phyloP scores from a whole-genome alignment of 1,140 invertebrate species.

The Cryptotermes secundus region DNA sequence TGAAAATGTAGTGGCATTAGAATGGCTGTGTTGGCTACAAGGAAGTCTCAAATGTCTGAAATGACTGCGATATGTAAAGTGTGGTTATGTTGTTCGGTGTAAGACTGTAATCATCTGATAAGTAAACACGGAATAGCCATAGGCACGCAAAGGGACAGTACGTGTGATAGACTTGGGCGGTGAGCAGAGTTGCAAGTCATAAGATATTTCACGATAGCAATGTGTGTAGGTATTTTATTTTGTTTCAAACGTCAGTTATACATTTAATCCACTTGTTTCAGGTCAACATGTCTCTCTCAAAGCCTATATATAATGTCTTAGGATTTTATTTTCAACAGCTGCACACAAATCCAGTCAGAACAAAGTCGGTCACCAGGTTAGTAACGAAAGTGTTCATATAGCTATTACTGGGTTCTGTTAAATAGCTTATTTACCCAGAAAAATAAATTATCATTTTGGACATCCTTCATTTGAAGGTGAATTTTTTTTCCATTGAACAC shows the following conservation, averaged over 20 bases:
- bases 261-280: neutral
- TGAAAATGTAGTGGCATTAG: no score
- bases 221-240: neutral
- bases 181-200: neutral
- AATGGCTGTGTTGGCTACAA: no score
- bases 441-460: no score
- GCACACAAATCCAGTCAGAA: slow-evolving; percentile 66
- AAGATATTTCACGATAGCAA: neutral
- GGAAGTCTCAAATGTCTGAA: no score
- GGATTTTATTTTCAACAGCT: slow-evolving; percentile 67
- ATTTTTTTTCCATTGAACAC: no score
- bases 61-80: no score
- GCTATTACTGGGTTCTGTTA: no score
- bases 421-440: no score
- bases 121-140: neutral
- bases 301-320: slow-evolving; percentile 63
- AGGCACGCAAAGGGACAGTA: neutral
- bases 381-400: neutral
- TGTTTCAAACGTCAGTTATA: neutral
- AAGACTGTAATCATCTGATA: neutral
- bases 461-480: no score
- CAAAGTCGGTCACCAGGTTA: slow-evolving; percentile 72
- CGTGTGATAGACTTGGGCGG: neutral
- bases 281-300: slow-evolving; percentile 65
- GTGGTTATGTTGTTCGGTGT: neutral